Percentiles rank a stretch among this genome's conserved stretches.
Evolutionary conservation across 2,888 invertebrate species (phyloP).

Genomic region (Microplitis deprimator): DNA sequence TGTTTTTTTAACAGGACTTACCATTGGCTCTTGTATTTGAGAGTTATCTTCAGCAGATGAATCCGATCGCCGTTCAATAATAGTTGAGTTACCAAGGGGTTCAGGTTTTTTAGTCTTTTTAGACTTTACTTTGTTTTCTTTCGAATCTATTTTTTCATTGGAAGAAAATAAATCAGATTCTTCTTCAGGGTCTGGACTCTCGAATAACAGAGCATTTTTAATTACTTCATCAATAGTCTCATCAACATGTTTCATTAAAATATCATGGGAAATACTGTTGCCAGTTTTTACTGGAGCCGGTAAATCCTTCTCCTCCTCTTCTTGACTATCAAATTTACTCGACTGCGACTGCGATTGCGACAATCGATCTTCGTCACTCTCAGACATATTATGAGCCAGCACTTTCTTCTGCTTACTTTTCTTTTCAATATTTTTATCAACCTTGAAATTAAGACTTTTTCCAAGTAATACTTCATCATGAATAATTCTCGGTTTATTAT

Average conservation of each 20-base stretch:
- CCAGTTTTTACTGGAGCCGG: background rate
- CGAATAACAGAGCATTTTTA: no score
- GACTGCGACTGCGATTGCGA: background rate
- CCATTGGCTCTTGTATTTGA: background rate
- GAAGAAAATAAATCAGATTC: no score
- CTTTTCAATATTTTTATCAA: background rate
- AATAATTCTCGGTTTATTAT: conserved; percentile 5
- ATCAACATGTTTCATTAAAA: no score
- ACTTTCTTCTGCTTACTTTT: conserved; percentile 5
- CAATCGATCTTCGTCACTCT: conserved; percentile 2
- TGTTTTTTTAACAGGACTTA: background rate
- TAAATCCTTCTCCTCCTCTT: background rate
- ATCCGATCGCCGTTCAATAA: background rate
- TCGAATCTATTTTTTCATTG: no score
- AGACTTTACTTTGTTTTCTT: background rate
- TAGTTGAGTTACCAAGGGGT: background rate
- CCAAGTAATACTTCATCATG: background rate
- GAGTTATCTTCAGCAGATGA: no score
- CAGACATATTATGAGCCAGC: conserved; percentile 20
- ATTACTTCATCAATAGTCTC: no score
- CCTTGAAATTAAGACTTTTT: background rate
- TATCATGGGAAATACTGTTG: no score
- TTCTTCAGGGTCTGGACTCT: no score
- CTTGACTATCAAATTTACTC: background rate
- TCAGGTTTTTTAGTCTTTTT: background rate